Conservation (phyloP, 2,113 vertebrate species). For the Chloropsis cyanopogon region DNA sequence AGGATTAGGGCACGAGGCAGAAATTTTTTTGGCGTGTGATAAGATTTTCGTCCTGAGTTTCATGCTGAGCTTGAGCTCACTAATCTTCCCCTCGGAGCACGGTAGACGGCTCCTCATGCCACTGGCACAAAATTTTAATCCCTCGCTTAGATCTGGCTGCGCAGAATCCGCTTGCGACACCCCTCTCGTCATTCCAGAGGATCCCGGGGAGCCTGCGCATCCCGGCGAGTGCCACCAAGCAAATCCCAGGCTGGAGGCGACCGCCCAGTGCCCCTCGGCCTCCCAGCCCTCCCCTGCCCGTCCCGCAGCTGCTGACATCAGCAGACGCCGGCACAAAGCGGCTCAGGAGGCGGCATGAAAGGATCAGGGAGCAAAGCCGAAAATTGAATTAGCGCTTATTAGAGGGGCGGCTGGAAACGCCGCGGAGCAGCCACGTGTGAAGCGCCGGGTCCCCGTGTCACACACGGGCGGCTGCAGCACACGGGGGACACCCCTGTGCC, state of each 20-base stretch:
- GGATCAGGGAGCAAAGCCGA: conserved; percentile 46
- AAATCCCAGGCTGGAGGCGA: neutral
- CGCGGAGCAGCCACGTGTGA: neutral
- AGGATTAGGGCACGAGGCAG: neutral
- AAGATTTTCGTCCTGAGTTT: conserved; percentile 37
- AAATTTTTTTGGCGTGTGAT: neutral
- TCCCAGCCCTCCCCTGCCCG: neutral
- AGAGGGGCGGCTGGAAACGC: neutral
- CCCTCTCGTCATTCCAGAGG: neutral
- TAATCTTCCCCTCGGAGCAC: neutral
- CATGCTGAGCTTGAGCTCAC: conserved; percentile 10
- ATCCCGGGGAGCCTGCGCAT: neutral
- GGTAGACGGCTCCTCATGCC: neutral
- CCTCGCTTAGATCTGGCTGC: accelerated
- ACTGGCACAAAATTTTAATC: neutral
- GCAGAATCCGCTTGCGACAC: accelerated
- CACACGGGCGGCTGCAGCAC: neutral
- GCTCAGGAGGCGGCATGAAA: conserved; percentile 18
- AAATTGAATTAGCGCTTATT: conserved; percentile 48
- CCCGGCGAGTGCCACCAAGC: neutral
- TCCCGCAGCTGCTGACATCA: conserved; percentile 19
- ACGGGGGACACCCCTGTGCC: neutral
- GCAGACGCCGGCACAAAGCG: neutral
- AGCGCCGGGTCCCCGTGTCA: neutral
- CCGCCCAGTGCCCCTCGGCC: accelerated